Base-by-base conservation (phyloP, 1,140 invertebrate genomes). In the Plutomurus gul region DNA sequence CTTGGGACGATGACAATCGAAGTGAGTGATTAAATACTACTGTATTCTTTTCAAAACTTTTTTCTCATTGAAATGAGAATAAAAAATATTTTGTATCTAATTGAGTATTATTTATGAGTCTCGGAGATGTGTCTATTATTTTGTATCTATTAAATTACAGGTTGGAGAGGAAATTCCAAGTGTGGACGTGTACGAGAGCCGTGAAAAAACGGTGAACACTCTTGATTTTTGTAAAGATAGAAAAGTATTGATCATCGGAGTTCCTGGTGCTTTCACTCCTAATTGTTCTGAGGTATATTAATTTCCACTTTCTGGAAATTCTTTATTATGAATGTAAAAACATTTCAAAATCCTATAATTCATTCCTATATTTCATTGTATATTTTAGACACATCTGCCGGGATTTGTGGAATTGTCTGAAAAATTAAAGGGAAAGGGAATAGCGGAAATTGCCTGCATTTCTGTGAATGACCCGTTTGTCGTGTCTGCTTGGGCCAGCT, bases 391-490 rank as follows among this genome's bases (percentile, higher is more conserved):
- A 7, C 70, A 72, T 22, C 25, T 40, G 18, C 70, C 70, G 18
- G 70, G 70, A 22, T 72, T 25, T 40, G 25, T 72, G 1, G 70
- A 72, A 43, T 18, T 72, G 10, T 20, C 70, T 22, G 37, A 40
- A 10, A 8, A 72, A 40, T 10, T 72, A 3, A 72, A 72, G 5
- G 70, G 18, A 11, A 72, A 72, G 25, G 70, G 70, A n/a, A 72
- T 72, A 13, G 7, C 18, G 13, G 70, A 72, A 11, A 72, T 72
- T 10, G 36, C 22, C 7, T 72, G 70, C 37, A 40, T 72, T 25
- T 39, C 39, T 40, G 70, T 72, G 5, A 72, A 72, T 18, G 70
- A 72, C 20, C 70, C 70, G 8, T 72, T 40, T n/a, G 70, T 72
- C 2, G 30, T 46, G 40, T 11, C 7, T 11, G 36, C 70, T 40